A percentile compares a stretch with the other conserved stretches of the same genome.
These are phyloP conservation scores for Eidolon helvum DNA, from an alignment of 2,113 vertebrate genomes.

Conservation along the genomic window DNA sequence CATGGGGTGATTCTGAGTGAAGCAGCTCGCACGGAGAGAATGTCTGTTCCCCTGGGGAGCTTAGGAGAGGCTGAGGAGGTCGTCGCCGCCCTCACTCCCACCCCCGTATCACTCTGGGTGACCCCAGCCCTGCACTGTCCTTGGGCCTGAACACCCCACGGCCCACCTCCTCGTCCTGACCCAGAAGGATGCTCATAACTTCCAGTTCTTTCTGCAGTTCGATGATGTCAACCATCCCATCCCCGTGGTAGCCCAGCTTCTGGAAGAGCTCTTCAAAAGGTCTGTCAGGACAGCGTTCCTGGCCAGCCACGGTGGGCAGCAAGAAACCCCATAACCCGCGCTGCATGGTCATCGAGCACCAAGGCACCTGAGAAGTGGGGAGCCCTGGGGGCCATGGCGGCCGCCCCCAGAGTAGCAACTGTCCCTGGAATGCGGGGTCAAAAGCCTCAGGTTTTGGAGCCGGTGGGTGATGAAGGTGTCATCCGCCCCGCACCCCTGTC, in stretches of 20 bases:
- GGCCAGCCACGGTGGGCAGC: background rate
- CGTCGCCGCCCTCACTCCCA: too few species aligned
- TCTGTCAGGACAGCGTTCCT: background rate
- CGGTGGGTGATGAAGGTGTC: rapidly evolving
- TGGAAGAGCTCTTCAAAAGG: background rate
- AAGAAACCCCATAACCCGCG: background rate
- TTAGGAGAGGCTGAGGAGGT: too few species aligned
- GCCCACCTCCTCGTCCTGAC: background rate
- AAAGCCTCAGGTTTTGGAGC: background rate
- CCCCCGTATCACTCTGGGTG: too few species aligned
- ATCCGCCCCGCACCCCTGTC: too few species aligned
- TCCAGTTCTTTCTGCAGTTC: too few species aligned
- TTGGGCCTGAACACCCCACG: too few species aligned
- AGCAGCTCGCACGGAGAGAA: background rate
- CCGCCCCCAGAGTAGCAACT: background rate
- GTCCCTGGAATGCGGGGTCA: background rate
- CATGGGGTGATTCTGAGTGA: too few species aligned
- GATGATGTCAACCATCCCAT: background rate
- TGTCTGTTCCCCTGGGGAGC: background rate
- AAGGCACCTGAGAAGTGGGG: too few species aligned
- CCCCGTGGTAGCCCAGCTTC: background rate
- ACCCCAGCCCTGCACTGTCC: too few species aligned
- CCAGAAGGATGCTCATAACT: background rate
- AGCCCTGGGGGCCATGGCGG: too few species aligned
- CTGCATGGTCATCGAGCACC: background rate